phyloP scores from a whole-genome alignment of 2,888 invertebrate genomes.

The Horisme vitalbata region DNA sequence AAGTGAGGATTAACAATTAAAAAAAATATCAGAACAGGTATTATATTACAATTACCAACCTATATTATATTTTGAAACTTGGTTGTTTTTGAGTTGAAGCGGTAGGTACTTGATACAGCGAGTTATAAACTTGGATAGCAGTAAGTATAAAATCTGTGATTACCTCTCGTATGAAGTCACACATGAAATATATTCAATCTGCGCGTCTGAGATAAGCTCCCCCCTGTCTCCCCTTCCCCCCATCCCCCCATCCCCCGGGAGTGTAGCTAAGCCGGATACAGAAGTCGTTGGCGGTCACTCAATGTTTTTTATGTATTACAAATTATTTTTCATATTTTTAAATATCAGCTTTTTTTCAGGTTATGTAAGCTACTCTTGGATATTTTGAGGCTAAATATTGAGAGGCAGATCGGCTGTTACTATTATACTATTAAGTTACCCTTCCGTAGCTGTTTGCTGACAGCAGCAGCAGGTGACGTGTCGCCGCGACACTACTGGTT shows the following conservation, averaged over 20 bases:
- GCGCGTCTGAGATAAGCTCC: conserved; percentile 84
- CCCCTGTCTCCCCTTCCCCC: conserved; percentile 41
- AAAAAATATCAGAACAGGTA: no score
- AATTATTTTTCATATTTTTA: not conserved
- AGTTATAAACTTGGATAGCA: conserved; percentile 28
- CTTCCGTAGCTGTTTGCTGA: no score
- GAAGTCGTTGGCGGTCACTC: conserved; percentile 63
- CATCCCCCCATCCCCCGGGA: conserved; percentile 31
- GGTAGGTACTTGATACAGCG: not conserved
- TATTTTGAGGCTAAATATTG: no score
- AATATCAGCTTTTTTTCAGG: no score
- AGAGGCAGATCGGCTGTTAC: no score
- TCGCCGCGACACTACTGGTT: no score
- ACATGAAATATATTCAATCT: conserved; percentile 89
- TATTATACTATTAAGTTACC: no score
- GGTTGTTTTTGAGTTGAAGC: no score
- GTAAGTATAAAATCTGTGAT: conserved; percentile 47
- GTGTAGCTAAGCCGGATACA: conserved; percentile 56
- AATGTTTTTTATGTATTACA: conserved; percentile 40
- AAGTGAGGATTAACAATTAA: no score
- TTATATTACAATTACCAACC: no score
- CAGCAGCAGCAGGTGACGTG: no score
- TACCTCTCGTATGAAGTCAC: conserved; percentile 64
- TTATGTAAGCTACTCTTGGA: no score
- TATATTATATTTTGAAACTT: not conserved